Base-by-base conservation (phyloP, 1,140 invertebrate genomes). In the Aricia agestis region DNA sequence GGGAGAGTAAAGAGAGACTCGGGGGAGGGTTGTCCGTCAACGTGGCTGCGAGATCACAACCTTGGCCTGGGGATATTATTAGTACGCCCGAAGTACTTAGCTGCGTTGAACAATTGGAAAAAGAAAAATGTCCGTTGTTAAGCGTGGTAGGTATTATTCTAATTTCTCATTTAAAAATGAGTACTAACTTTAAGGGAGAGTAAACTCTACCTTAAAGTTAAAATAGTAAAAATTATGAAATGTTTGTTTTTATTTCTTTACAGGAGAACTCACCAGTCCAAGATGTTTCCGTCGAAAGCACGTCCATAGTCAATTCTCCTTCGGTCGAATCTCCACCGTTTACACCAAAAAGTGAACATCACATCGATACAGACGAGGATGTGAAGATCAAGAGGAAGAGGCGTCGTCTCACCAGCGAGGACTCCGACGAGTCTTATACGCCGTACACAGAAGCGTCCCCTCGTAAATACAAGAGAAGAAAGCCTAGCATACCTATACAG, bases 41-140 rank as follows among this genome's bases (percentile, higher is more conserved):
- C 76, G 81, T 86, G 41, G 72, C 74, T 59, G 66, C 76, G 15
- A 76, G 71, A 52, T 73, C 76, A 18, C 81, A 78, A 17, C 68
- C 69, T 66, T 76, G 74, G 72, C 66, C 75, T 32, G 61, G 61
- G 17, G 81, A 81, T 72, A 68, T 80, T 76, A 85, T 89, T 76
- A 90, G 82, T 78, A 91, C 89, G n/a, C 89, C 89, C 9, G 89
- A 90, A 32, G 82, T 91, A 19, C 83, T 91, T 18, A 86, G 73
- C 70, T 85, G 81, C 71, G 87, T 91, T 63, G 86, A 89, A 78
- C 87, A 90, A 66, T 71, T 90, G 73, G 87, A 91, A 72, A 84
- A 82, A 69, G 87, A 90, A 58, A 89, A 85, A 80, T 78, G 73
- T 70, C 68, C 79, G 57, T 75, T 80, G 7, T 70, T 78, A 59